phyloP scores from a whole-genome alignment of 2,113 vertebrate genomes.

The Nematolebias whitei region DNA sequence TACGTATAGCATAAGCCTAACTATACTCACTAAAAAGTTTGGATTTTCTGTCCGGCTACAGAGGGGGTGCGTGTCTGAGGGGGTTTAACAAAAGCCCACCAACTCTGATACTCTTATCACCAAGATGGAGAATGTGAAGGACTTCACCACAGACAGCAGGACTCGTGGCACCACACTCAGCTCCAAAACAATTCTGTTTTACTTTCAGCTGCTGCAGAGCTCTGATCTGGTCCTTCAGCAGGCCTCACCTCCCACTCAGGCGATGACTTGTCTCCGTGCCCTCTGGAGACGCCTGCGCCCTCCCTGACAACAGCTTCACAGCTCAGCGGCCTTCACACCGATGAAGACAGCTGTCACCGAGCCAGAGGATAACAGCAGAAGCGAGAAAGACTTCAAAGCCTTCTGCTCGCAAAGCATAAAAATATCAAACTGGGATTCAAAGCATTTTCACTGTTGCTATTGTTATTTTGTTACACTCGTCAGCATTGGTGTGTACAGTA shows the following conservation, averaged over 20 bases:
- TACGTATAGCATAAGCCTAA: too few species aligned
- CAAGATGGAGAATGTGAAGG: conserved; percentile 67
- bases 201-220: conserved; percentile 10
- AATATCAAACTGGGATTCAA: conserved; percentile 16
- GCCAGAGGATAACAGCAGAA: conserved; percentile 49
- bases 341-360: conserved; percentile 69
- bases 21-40: conserved; percentile 1
- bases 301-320: conserved; percentile 61
- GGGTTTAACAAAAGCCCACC: conserved; percentile 33
- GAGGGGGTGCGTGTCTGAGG: conserved; percentile 9
- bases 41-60: not conserved
- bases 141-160: conserved; percentile 47
- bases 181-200: conserved; percentile 10
- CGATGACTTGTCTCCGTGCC: conserved; percentile 54
- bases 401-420: conserved; percentile 13
- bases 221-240: conserved; percentile 17
- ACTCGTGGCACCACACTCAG: not conserved
- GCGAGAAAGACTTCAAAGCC: conserved; percentile 46
- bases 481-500: conserved; percentile 11
- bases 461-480: conserved; percentile 12
- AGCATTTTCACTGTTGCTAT: conserved; percentile 15
- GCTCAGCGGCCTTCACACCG: conserved; percentile 51
- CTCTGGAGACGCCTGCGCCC: conserved; percentile 40
- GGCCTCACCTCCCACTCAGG: conserved; percentile 34
- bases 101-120: conserved; percentile 72